These are phyloP conservation scores for Oplegnathus fasciatus DNA, from an alignment of 2,113 vertebrate genomes.

Conservation along the genomic window DNA sequence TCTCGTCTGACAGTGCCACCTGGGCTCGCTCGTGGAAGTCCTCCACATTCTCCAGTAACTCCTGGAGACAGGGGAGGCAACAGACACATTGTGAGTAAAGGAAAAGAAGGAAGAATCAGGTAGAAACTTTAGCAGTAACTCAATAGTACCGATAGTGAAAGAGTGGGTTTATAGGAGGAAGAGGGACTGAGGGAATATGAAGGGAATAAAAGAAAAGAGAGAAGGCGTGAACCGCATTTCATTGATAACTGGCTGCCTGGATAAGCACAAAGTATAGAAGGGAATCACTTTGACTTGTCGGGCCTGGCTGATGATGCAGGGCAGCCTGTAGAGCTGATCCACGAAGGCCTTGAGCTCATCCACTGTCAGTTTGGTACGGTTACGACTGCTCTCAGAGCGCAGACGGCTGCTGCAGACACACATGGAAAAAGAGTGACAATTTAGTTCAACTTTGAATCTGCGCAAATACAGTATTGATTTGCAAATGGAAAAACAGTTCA, in stretches of 20 bases:
- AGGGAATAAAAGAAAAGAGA: not conserved
- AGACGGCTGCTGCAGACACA: constrained; percentile 82
- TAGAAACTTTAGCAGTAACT: not conserved
- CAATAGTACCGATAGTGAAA: not conserved
- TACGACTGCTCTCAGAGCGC: constrained; percentile 88
- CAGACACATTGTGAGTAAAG: not conserved
- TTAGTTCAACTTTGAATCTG: constrained; percentile 8
- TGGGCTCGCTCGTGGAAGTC: constrained; percentile 97
- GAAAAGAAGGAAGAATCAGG: not conserved
- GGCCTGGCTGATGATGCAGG: constrained; percentile 96
- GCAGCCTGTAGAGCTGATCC: constrained; percentile 94
- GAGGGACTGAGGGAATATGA: not conserved
- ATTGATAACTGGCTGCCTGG: not conserved
- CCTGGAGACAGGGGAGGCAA: constrained; percentile 79
- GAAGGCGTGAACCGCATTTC: not conserved
- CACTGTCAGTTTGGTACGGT: constrained; percentile 94
- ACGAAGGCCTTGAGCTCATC: constrained; percentile 99
- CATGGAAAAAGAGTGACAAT: not conserved
- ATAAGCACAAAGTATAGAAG: no score
- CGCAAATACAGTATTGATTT: not conserved
- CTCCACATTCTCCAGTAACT: constrained; percentile 96
- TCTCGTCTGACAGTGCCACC: constrained; percentile 92
- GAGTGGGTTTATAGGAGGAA: not conserved
- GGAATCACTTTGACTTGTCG: constrained; percentile 92
- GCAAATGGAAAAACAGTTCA: not conserved